Evolutionary conservation across 2,113 vertebrate species (phyloP), one percentile per base, ranked within the genome.

Genomic region (Zosterops lateralis): DNA sequence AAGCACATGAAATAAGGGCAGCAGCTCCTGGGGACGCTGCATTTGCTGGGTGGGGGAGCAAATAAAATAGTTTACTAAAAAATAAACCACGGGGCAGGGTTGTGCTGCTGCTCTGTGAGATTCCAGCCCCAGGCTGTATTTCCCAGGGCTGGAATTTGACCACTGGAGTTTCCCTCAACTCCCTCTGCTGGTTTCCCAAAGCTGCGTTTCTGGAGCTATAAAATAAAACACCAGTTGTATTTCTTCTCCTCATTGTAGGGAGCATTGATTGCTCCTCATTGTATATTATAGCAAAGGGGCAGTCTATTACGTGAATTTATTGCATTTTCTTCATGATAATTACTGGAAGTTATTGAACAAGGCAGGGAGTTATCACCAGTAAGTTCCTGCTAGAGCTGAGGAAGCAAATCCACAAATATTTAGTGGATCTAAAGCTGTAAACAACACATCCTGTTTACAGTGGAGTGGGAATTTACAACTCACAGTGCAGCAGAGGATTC

Each of bases 281-380:
- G 96, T 98, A 98, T 97, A 98, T 98, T 97, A 98, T 93, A 97
- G 97, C 94, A 97, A 97, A 97, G 96, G 95, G 96, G 94, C 93
- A 98, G 97, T 98, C 97, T 97, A 96, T 98, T 98, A 97, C 94
- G 93, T 96, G 94, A 97, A 98, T 98, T 98, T 98, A 98, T 97
- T 97, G 86, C 97, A 93, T 97, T 97, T 97, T 96, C 96, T 97
- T 98, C 95, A 51, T 96, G 96, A 98, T 98, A 98, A 98, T 98
- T 98, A 98, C 97, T 98, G 97, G 97, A 98, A 97, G 97, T 97
- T 98, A 98, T 98, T 97, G 97, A 98, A 98, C 96, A 97, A 98
- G 97, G 96, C 95, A 97, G 88, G 96, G 96, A 98, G 90, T 98
- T 98, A 98, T 96, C 97, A 96, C 93, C 95, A 96, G 86, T 81